phyloP scores from a whole-genome alignment of 1,140 invertebrate species.

The Parasteatoda tepidariorum region DNA sequence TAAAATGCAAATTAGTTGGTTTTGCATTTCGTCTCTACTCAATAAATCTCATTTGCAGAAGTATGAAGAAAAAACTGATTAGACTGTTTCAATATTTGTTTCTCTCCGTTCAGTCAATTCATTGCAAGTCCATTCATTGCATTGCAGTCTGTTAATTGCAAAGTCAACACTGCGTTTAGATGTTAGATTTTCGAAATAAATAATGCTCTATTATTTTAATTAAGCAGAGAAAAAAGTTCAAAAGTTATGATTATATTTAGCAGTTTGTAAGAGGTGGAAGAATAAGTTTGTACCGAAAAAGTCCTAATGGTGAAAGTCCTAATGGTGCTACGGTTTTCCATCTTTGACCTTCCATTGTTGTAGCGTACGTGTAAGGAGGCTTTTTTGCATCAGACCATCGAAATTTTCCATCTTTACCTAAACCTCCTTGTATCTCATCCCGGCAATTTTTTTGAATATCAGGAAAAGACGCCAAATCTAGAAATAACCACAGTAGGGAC shows the following conservation, averaged over 20 bases:
- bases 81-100: not conserved
- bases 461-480: conserved; percentile 58
- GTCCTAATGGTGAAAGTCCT: not conserved
- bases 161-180: no score
- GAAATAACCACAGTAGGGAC: conserved; percentile 62
- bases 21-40: no score
- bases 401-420: conserved; percentile 61
- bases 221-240: not conserved
- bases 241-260: not conserved
- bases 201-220: not conserved
- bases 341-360: conserved; percentile 61
- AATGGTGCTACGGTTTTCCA: conserved; percentile 61
- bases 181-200: not conserved
- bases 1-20: no score
- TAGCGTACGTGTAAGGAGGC: conserved; percentile 62
- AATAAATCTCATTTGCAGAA: no score
- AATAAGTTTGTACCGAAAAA: not conserved
- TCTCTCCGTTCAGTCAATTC: no score
- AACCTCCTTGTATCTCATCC: conserved; percentile 63
- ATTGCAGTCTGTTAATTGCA: no score
- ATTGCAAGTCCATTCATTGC: no score
- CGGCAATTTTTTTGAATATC: conserved; percentile 63
- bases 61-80: not conserved
- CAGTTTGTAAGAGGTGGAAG: not conserved
- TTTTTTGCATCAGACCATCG: conserved; percentile 47